These are phyloP conservation scores for Bradypodion ventrale DNA, from an alignment of 2,797 vertebrate species.

Conservation along the genomic window DNA sequence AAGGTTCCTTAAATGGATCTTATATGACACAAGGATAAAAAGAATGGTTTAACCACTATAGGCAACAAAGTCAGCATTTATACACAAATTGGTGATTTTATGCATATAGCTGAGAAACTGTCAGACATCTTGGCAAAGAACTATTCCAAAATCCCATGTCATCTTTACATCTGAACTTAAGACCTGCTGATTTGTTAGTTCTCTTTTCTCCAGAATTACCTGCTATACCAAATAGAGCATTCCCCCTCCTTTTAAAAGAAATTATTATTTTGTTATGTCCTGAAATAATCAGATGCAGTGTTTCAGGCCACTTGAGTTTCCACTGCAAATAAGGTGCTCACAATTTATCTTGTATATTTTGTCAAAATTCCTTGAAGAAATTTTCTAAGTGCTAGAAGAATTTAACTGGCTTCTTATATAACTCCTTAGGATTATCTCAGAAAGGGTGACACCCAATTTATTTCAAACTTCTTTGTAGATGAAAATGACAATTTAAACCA, in stretches of 20 bases:
- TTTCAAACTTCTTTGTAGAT: not conserved
- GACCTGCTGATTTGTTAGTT: constrained; percentile 57
- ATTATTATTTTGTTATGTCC: not conserved
- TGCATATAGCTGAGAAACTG: constrained; percentile 63
- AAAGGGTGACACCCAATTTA: not conserved
- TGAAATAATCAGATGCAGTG: not conserved
- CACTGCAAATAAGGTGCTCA: not conserved
- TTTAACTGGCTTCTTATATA: not conserved
- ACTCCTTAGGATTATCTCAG: not conserved
- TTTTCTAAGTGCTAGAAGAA: not conserved
- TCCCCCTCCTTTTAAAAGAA: not conserved
- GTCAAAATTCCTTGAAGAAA: not conserved
- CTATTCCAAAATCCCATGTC: constrained; percentile 67
- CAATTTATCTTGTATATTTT: not conserved
- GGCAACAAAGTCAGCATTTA: constrained; percentile 86
- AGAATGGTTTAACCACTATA: constrained; percentile 81
- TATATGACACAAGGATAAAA: constrained; percentile 85
- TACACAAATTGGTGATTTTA: constrained; percentile 67
- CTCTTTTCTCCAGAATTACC: constrained; percentile 43
- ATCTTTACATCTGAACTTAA: constrained; percentile 69
- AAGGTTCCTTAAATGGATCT: constrained; percentile 86
- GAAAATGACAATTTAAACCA: not conserved
- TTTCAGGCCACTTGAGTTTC: not conserved
- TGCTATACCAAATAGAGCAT: no score
- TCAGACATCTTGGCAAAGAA: constrained; percentile 62